Base-by-base conservation (phyloP, 2,113 vertebrate species). In the Tringa solitaria region DNA sequence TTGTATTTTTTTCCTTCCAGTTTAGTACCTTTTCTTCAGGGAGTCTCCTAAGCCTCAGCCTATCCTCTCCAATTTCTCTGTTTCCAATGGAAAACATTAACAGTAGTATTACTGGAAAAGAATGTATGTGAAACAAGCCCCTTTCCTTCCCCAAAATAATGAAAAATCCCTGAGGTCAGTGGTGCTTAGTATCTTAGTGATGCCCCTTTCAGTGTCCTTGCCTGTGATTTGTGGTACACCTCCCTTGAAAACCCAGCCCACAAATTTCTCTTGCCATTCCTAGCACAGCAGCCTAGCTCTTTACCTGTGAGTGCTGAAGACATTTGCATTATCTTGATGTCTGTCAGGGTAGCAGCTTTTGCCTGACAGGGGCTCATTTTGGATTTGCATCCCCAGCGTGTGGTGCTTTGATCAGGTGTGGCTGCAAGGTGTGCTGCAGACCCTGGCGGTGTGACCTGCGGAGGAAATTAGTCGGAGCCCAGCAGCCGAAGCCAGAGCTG, bases 391-490 rank as follows among this genome's bases (percentile, higher is more conserved):
- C 46, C 75, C 18, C 20, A 8, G 37, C 1, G 0, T 6, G 33
- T 4, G 18, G 50, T 21, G 63, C 63, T 86, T 60, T 65, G n/a
- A 28, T 54, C 0, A 3, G 33, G 9, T 45, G 8, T 2, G 18
- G 41, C 33, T 26, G 35, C 37, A 16, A 14, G 9, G 12, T 15
- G 43, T 63, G 35, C 50, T 14, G 48, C 72, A 12, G 45, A 22
- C 23, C 8, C 14, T 2, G 22, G 24, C 1, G 1, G 15, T 4
- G 26, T 30, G n/a, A 67, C 39, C 57, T 9, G 32, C 3, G 0
- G 27, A 39, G 33, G 60, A 53, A 28, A 46, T 54, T 1, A 33
- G 14, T 50, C 0, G 1, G 48, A 73, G 53, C 17, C 33, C 33
- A 28, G 45, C 75, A 75, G 75, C 14, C 22, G n/a, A 41, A 77